These are phyloP conservation scores for Scomber japonicus DNA, from an alignment of 2,113 vertebrate species.

Conservation along the genomic window DNA sequence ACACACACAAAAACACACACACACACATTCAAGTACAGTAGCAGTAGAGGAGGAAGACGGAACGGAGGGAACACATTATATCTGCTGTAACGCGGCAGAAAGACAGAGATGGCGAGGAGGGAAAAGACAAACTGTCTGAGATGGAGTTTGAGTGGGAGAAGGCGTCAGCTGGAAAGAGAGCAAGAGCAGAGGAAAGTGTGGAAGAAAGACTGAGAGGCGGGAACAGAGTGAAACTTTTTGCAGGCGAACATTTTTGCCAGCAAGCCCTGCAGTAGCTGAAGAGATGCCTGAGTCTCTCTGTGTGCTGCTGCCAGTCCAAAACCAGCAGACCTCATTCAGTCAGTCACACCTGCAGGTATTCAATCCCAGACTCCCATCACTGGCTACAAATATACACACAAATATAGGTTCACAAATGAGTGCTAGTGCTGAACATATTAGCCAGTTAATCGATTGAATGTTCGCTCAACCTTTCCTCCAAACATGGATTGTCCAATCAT, in stretches of 20 bases:
- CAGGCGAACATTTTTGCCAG: slow-evolving; percentile 1
- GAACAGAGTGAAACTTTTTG: slow-evolving; percentile 45
- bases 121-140: slow-evolving; percentile 62
- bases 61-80: slow-evolving; percentile 47
- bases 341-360: slow-evolving; percentile 41
- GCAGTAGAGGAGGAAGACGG: slow-evolving; percentile 36
- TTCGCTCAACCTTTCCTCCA: no score
- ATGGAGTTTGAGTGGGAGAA: slow-evolving; percentile 39
- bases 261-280: slow-evolving; percentile 18
- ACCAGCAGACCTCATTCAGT: slow-evolving; percentile 58
- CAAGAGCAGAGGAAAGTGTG: slow-evolving; percentile 13
- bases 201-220: slow-evolving; percentile 12
- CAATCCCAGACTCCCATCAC: not conserved
- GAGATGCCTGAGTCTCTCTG: not conserved
- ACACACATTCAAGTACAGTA: slow-evolving; percentile 47
- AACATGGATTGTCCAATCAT: no score
- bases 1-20: not conserved
- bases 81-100: slow-evolving; percentile 7
- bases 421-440: no score
- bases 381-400: not conserved
- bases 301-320: slow-evolving; percentile 28
- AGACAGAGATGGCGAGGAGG: slow-evolving; percentile 32
- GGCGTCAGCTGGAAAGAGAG: slow-evolving; percentile 30
- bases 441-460: no score
- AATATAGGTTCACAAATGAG: no score